Base-by-base conservation (phyloP, 2,888 invertebrate species). In the Meghimatium bilineatum region DNA sequence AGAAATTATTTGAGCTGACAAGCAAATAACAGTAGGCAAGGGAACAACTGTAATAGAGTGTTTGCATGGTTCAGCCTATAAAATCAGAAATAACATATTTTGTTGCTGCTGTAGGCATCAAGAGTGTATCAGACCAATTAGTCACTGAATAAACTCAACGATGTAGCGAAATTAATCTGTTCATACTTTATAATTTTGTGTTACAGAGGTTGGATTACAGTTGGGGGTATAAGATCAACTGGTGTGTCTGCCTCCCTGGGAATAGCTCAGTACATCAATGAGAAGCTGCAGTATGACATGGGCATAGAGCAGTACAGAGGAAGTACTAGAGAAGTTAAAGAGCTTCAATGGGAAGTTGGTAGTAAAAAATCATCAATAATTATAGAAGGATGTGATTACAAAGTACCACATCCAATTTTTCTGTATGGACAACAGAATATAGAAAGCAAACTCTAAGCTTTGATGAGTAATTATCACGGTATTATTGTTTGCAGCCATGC, bases 201-300 rank as follows among this genome's bases (percentile, higher is more conserved):
- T 85, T 80, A n/a, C 83, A 90, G 90, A 49, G 79, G 86, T 29
- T 90, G 89, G 89, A 85, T 90, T 60, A 91, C 90, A 12, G 89
- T 90, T 49, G 91, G 91, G 69, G 92, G 92, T 29, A 92, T 92
- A 26, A 85, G 92, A 34, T 92, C 92, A 0, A 92, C 92, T 1
- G 92, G 92, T 0, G 83, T 91, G 32, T 90, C 91, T 60, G 91
- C 88, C 29, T 88, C 89, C 69, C 88, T 90, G 14, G 92, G 90
- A 0, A 90, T 92, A 44, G 88, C 88, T 8, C 87, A 89, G 44
- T 87, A 87, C 60, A 89, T 91, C 23, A 49, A 60, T 8, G 49
- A 84, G 5, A 85, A 89, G 17, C 79, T 90, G 26, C 56, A 76
- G 49, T 67, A 85, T 20, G 84, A 87, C 32, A 80, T 90, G 38